Evolutionary conservation across 2,113 vertebrate species (phyloP), one percentile per base, ranked within the genome.

Genomic region (Lampris incognitus): DNA sequence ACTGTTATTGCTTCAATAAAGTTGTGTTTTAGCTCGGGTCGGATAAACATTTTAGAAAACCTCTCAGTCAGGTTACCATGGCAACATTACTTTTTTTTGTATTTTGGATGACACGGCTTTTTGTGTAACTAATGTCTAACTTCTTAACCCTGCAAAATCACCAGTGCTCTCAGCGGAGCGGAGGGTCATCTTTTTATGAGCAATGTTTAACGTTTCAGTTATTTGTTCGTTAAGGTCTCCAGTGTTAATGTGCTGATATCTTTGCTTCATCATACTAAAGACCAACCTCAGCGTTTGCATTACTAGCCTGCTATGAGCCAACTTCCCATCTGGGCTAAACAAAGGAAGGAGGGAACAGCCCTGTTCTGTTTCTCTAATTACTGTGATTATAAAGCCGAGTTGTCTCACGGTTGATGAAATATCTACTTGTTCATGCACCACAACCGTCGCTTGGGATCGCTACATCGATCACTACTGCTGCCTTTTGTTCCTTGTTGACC

Each of bases 351-450:
- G 6, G 46, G 11, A 52, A 49, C 46, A 42, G 3, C 11, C 52
- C 56, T 54, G 11, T 40, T 37, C 5, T 56, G 50, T 72, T 51
- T 10, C 24, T 56, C 57, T 40, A 62, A 62, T 63, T 49, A 50
- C 51, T 49, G 58, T 40, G 5, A 55, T 69, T 39, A 65, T 44
- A 6, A 66, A 72, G 6, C 11, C 40, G 44, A 60, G 38, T 6
- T 9, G 2, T 41, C 37, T 2, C 50, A 1, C 37, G 40, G 24
- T n/a, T 44, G 6, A 63, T 48, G 10, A 74, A 69, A 66, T 41
- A n/a, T n/a, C 49, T 9, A 11, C 51, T 13, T 54, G 51, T 13
- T 11, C 51, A 54, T 8, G 54, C 24, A 24, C 24, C 24, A 24
- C 24, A 24, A 24, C 24, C 24, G 0, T 24, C 24, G 24, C 24